These are phyloP conservation scores for Acanthornis magna DNA, from an alignment of 2,797 vertebrate species.

Conservation along the genomic window DNA sequence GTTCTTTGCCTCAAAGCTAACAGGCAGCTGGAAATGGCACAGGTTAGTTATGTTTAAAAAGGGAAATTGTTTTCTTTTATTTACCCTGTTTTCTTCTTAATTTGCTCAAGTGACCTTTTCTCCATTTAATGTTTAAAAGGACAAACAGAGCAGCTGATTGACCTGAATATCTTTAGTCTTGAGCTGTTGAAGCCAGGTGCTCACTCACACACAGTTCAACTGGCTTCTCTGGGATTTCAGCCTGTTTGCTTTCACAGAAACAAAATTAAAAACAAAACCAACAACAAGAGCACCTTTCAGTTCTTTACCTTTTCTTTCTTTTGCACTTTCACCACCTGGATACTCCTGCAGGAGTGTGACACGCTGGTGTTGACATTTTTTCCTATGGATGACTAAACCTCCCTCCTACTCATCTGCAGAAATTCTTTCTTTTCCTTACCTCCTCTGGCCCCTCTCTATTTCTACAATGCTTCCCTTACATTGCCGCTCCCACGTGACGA, in stretches of 20 bases:
- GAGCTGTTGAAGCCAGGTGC: background rate
- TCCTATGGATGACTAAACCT: background rate
- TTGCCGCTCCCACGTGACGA: background rate
- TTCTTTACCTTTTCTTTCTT: background rate
- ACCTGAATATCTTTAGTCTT: conserved; percentile 1
- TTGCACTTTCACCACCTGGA: background rate
- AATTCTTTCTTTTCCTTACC: background rate
- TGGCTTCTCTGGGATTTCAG: background rate
- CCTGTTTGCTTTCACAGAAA: background rate
- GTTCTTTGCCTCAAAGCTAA: conserved; percentile 36
- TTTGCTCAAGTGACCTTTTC: conserved; percentile 49
- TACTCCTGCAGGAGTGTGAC: background rate
- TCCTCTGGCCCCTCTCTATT: background rate
- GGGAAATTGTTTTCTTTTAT: conserved; percentile 38
- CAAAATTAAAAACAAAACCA: background rate
- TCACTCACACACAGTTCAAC: background rate
- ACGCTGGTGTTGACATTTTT: background rate
- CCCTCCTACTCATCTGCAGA: background rate
- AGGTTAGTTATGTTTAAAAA: conserved; percentile 38
- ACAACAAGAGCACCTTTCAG: background rate
- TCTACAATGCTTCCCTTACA: background rate
- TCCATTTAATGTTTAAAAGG: conserved; percentile 63
- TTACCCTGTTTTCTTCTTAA: conserved; percentile 46
- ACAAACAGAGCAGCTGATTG: conserved; percentile 51
- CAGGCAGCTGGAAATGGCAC: conserved; percentile 47